Evolutionary conservation across 2,797 vertebrate genomes (phyloP), one percentile per base, ranked within the genome.

Genomic region (Clarias laeviceps): DNA sequence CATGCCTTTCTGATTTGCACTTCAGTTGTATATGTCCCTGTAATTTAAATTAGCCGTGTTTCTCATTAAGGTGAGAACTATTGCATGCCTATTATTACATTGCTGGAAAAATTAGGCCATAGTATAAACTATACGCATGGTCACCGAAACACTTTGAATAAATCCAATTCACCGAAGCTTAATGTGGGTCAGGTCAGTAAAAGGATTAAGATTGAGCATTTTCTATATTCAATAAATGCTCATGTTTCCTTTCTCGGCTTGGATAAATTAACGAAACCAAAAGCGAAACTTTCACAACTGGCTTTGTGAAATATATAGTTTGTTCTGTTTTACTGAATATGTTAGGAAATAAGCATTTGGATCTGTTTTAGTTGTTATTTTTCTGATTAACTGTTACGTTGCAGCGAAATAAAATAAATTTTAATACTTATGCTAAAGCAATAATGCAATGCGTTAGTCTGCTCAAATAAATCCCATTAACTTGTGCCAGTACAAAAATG

Each of bases 21-120:
- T 90, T 87, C 62, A 80, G 29, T 74, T 68, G 59, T 40, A 87
- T 59, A 18, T 69, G 24, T 73, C 80, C 82, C 88, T 91, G 91
- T 92, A 90, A 89, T 91, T 89, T 88, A 85, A 68, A 90, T 59
- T 88, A 91, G 54, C 72, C 83, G 82, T 97, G 97, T 87, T 97
- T 95, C 97, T 98, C 96, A 97, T 98, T 98, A 98, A 96, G 96
- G 96, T 97, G 98, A 98, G 97, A 97, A 98, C 97, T 96, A 96
- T 97, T 96, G 97, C 95, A 96, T 97, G 93, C 93, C 95, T 94
- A 94, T 95, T 95, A 97, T 97, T 97, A 96, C 95, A 97, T 96
- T 95, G 93, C 95, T 95, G 96, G 95, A 95, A 96, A 97, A 97
- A 97, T 79, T 96, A 96, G 96, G 96, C 97, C 97, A 98, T 99